Evolutionary conservation across 2,888 invertebrate species (phyloP).

Genomic region (Poecilobothrus nobilitatus): DNA sequence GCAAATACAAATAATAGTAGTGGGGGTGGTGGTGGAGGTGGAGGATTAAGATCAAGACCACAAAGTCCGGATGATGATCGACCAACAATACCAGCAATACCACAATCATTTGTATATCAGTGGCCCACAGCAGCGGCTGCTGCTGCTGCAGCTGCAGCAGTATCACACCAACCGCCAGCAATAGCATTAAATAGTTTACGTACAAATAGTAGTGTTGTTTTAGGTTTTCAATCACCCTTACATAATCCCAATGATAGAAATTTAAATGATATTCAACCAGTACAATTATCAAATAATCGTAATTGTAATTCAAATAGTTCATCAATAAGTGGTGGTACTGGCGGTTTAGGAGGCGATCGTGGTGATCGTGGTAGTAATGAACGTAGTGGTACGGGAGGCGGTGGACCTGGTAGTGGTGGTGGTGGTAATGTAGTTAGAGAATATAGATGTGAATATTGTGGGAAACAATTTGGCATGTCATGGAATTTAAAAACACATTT

Average conservation of each 20-base stretch:
- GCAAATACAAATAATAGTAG: slow-evolving; percentile 19
- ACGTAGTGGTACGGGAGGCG: slow-evolving; percentile 83
- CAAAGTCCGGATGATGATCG: slow-evolving; percentile 56
- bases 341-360: slow-evolving; percentile 53
- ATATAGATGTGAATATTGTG: slow-evolving; percentile 81
- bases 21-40: slow-evolving; percentile 15
- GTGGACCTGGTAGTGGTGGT: slow-evolving; percentile 33
- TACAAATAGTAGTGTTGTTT: slow-evolving; percentile 24
- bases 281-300: slow-evolving; percentile 22
- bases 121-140: slow-evolving; percentile 40
- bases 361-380: slow-evolving; percentile 80
- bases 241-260: slow-evolving; percentile 24
- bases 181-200: slow-evolving; percentile 24
- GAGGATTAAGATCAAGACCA: slow-evolving; percentile 44
- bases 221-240: slow-evolving; percentile 20
- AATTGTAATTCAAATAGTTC: slow-evolving; percentile 23
- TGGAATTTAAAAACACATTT: slow-evolving; percentile 87
- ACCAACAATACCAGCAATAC: slow-evolving; percentile 47
- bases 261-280: slow-evolving; percentile 23
- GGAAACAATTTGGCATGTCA: slow-evolving; percentile 86
- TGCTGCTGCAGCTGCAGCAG: slow-evolving; percentile 35
- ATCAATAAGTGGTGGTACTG: slow-evolving; percentile 40
- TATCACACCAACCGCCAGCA: slow-evolving; percentile 28
- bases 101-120: slow-evolving; percentile 46
- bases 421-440: slow-evolving; percentile 55